Conservation (phyloP, 2,797 vertebrate genomes). For the Eulemur rubriventer region DNA sequence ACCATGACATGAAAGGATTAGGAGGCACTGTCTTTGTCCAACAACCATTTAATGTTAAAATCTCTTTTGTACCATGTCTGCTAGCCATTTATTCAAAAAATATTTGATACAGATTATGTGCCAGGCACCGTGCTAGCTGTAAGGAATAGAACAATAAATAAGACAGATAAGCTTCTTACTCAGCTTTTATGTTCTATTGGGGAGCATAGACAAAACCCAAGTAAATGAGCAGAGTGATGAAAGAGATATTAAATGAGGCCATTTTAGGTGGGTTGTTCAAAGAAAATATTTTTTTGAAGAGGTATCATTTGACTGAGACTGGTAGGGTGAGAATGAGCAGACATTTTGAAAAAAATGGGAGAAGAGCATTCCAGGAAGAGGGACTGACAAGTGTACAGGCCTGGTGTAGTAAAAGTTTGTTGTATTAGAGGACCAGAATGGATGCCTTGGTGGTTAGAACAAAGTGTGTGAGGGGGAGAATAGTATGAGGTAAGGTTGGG, state of each 20-base stretch:
- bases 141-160: neutral
- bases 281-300: conserved; percentile 40
- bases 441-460: neutral
- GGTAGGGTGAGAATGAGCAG: neutral
- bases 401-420: neutral
- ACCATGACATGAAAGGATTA: neutral
- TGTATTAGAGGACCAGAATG: neutral
- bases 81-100: neutral
- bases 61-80: neutral
- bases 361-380: neutral
- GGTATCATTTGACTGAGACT: neutral
- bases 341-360: neutral
- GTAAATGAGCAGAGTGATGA: conserved; percentile 13
- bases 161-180: neutral
- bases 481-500: neutral
- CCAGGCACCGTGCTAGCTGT: neutral
- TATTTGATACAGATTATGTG: neutral
- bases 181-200: conserved; percentile 20
- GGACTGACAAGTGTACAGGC: neutral
- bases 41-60: conserved; percentile 1
- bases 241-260: neutral
- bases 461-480: neutral
- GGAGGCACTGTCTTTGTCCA: neutral
- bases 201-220: conserved; percentile 6
- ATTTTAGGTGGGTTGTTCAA: neutral